Conservation (phyloP, 2,888 invertebrate genomes). For the Rhodophaea formosa region DNA sequence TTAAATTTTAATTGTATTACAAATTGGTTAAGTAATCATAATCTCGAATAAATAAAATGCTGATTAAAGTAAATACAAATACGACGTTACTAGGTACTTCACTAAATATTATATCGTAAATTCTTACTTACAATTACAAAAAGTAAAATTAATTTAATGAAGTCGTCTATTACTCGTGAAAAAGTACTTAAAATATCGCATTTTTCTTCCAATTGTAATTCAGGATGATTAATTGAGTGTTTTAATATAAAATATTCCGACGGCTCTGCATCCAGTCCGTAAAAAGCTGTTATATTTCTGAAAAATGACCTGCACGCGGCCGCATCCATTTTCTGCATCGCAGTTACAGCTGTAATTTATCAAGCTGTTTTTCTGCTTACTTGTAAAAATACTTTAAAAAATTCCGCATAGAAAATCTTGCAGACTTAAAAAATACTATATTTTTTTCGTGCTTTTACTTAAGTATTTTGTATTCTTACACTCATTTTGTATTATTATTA, state of each 20-base stretch:
- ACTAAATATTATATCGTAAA: no score
- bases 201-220: not conserved
- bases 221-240: not conserved
- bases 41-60: no score
- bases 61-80: no score
- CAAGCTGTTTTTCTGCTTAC: constrained; percentile 9
- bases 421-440: not conserved
- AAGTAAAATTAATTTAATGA: no score
- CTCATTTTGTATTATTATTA: no score
- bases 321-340: constrained; percentile 6
- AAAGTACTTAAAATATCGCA: not conserved
- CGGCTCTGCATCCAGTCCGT: not conserved
- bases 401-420: not conserved
- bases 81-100: no score
- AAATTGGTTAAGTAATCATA: no score
- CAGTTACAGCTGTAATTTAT: constrained; percentile 12
- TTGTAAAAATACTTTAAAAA: not conserved
- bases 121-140: no score
- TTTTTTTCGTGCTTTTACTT: no score
- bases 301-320: constrained; percentile 9
- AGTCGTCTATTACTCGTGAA: not conserved
- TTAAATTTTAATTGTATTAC: no score
- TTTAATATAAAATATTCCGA: not conserved
- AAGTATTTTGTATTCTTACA: no score
- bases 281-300: constrained; percentile 12